Conservation (phyloP, 2,888 invertebrate genomes). For the Phortica magna region DNA sequence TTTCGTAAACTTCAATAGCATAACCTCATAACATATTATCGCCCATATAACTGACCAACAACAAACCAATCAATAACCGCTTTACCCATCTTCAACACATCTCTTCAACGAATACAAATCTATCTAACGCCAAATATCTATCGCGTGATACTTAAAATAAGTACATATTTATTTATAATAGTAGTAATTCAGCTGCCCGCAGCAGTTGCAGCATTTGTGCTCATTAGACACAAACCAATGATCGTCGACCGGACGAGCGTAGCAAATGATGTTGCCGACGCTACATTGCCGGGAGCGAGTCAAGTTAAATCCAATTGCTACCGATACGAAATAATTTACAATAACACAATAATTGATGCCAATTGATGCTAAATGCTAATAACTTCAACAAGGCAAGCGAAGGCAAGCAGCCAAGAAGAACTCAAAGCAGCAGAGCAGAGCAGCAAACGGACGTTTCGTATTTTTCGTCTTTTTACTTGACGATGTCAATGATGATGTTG, state of each 20-base stretch:
- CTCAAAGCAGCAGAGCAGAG: neutral
- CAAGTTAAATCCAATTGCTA: conserved; percentile 51
- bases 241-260: neutral
- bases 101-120: neutral
- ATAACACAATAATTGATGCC: conserved; percentile 63
- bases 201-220: neutral
- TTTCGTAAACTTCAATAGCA: neutral
- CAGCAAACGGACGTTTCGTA: conserved; percentile 29
- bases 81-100: neutral
- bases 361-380: conserved; percentile 63
- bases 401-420: neutral
- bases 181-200: neutral
- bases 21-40: neutral
- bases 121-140: neutral
- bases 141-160: no score
- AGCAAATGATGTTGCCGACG: neutral
- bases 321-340: conserved; percentile 58
- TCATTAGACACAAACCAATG: neutral
- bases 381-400: conserved; percentile 46
- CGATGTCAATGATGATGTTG: neutral
- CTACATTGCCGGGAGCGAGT: neutral
- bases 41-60: neutral
- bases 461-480: neutral
- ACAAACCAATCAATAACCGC: no score
- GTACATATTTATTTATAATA: no score